Evolutionary conservation across 2,797 vertebrate genomes (phyloP).

Genomic region (Rhadinocentrus ornatus): DNA sequence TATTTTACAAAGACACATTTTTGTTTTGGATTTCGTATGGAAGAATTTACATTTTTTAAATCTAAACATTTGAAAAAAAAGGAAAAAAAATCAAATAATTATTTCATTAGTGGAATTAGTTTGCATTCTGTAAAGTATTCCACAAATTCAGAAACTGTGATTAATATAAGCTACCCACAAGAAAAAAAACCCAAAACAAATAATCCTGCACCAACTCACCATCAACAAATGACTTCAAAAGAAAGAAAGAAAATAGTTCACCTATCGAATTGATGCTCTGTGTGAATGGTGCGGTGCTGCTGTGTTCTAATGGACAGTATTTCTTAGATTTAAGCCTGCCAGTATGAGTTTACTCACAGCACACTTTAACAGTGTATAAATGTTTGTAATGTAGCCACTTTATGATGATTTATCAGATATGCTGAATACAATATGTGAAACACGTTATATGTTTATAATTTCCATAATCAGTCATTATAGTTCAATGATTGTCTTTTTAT

Average conservation of each 20-base stretch:
- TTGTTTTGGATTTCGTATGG: constrained; percentile 33
- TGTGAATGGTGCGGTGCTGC: constrained; percentile 51
- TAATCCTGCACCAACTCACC: constrained; percentile 11
- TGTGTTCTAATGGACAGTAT: constrained; percentile 50
- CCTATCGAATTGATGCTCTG: constrained; percentile 40
- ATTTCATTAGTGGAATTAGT: constrained; percentile 49
- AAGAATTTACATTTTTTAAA: constrained; percentile 21
- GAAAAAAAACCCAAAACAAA: not conserved
- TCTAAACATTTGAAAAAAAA: constrained; percentile 29
- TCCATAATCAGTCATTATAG: constrained; percentile 62
- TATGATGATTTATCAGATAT: constrained; percentile 51
- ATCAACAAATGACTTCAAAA: constrained; percentile 40
- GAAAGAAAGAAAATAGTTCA: too few species aligned
- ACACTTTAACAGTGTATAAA: constrained; percentile 47
- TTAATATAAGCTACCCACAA: constrained; percentile 23
- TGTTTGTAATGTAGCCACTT: constrained; percentile 50
- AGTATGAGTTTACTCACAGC: constrained; percentile 40
- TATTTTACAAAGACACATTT: constrained; percentile 49
- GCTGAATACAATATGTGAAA: constrained; percentile 58
- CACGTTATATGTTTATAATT: constrained; percentile 55
- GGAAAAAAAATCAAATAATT: constrained; percentile 19
- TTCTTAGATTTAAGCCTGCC: constrained; percentile 52
- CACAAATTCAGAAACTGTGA: constrained; percentile 35
- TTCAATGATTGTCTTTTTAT: constrained; percentile 44
- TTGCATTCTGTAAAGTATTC: constrained; percentile 42